Evolutionary conservation across 2,797 vertebrate species (phyloP).

Genomic region (Esox lucius): DNA sequence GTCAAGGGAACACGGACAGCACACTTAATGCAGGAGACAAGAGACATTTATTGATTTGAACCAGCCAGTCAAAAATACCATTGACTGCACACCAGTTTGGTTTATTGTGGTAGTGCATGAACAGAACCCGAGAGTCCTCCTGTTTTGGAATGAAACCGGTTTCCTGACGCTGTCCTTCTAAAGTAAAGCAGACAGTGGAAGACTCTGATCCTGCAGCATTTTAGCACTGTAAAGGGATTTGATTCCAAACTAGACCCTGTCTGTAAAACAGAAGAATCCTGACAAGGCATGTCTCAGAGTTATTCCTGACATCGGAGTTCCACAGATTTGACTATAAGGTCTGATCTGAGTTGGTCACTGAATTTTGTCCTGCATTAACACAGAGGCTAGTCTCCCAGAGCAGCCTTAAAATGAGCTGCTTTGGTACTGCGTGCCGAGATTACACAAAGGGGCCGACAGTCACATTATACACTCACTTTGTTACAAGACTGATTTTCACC

Average conservation of each 20-base stretch:
- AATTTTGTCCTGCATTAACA: neutral
- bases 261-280: constrained; percentile 10
- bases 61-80: neutral
- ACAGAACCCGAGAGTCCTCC: neutral
- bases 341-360: neutral
- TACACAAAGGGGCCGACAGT: neutral
- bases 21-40: neutral
- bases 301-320: neutral
- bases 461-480: constrained; percentile 80
- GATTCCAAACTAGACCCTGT: constrained; percentile 1
- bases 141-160: neutral
- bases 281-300: constrained; percentile 13
- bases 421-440: neutral
- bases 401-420: neutral
- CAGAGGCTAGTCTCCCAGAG: neutral
- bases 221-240: constrained; percentile 27
- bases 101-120: too few species aligned
- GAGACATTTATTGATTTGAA: neutral
- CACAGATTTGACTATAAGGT: neutral
- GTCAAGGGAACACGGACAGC: constrained; percentile 2
- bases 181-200: neutral
- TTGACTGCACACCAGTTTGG: neutral
- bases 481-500: constrained; percentile 89
- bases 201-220: constrained; percentile 2
- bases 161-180: neutral